Conservation (phyloP, 1,140 invertebrate species). For the Mycetomoellerius zeteki region DNA sequence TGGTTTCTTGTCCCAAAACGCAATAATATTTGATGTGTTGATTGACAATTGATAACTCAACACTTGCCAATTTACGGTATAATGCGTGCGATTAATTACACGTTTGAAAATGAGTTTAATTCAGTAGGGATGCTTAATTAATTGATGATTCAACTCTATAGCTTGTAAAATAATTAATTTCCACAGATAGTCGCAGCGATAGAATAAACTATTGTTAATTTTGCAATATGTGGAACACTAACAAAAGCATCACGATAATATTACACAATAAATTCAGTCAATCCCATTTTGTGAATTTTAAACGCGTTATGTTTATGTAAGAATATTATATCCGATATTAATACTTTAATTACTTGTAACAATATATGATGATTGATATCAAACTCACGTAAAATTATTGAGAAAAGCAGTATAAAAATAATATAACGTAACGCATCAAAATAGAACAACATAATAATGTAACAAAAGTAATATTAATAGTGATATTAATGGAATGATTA, state of each 20-base stretch:
- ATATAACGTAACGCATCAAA: background rate
- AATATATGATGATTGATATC: background rate
- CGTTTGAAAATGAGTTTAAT: conserved; percentile 50
- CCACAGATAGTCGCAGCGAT: background rate
- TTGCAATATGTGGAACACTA: background rate
- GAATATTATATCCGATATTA: background rate
- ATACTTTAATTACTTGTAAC: background rate
- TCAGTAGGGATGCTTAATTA: conserved; percentile 50
- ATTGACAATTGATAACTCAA: conserved; percentile 58
- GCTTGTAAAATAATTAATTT: conserved; percentile 56
- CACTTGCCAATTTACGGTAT: conserved; percentile 15
- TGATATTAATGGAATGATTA: conserved; percentile 10
- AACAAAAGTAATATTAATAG: background rate
- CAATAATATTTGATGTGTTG: conserved; percentile 35
- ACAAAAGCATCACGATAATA: conserved; percentile 12
- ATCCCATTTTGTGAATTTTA: background rate
- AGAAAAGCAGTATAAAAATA: background rate
- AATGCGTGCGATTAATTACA: conserved; percentile 46
- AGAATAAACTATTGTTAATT: conserved; percentile 52
- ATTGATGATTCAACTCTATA: conserved; percentile 37
- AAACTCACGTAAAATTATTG: background rate
- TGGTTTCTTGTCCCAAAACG: conserved; percentile 1
- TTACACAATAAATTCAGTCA: background rate
- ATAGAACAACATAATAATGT: background rate
- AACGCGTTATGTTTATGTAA: background rate